phyloP scores from a whole-genome alignment of 1,140 invertebrate species.

The Drosophila subpulchrella region DNA sequence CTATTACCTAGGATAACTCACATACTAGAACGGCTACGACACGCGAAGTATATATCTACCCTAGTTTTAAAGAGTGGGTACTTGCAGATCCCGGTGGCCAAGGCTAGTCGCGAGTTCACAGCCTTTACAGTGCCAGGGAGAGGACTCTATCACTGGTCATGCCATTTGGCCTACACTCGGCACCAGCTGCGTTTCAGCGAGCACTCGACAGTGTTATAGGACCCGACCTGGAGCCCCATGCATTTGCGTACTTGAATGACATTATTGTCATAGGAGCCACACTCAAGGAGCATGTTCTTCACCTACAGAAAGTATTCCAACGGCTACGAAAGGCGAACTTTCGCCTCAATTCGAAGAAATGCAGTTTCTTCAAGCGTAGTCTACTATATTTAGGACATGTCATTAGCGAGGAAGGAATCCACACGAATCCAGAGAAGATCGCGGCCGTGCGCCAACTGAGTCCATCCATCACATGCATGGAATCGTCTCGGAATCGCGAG shows the following conservation, averaged over 20 bases:
- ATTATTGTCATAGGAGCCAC: too few relatives aligned
- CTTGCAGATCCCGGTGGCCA: neutral
- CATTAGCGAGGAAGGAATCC: too few relatives aligned
- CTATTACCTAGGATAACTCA: neutral
- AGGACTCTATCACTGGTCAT: slow-evolving; percentile 70
- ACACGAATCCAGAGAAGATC: too few relatives aligned
- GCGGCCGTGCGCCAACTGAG: too few relatives aligned
- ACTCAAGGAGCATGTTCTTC: too few relatives aligned
- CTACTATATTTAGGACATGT: too few relatives aligned
- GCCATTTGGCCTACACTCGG: slow-evolving; percentile 84
- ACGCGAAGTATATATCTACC: neutral
- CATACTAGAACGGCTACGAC: neutral
- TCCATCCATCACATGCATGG: too few relatives aligned
- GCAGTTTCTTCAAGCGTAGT: slow-evolving; percentile 1
- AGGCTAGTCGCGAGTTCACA: neutral
- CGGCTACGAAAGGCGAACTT: too few relatives aligned
- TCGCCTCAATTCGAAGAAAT: neutral
- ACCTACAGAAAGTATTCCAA: too few relatives aligned
- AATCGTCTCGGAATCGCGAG: too few relatives aligned
- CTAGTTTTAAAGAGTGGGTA: neutral
- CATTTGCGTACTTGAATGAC: slow-evolving; percentile 56
- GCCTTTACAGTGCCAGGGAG: neutral
- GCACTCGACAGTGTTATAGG: slow-evolving; percentile 65
- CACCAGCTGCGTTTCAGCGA: slow-evolving; percentile 83
- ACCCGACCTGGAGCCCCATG: slow-evolving; percentile 39